Evolutionary conservation across 2,113 vertebrate genomes (phyloP), one percentile per base, ranked within the genome.

Genomic region (Podiceps cristatus): DNA sequence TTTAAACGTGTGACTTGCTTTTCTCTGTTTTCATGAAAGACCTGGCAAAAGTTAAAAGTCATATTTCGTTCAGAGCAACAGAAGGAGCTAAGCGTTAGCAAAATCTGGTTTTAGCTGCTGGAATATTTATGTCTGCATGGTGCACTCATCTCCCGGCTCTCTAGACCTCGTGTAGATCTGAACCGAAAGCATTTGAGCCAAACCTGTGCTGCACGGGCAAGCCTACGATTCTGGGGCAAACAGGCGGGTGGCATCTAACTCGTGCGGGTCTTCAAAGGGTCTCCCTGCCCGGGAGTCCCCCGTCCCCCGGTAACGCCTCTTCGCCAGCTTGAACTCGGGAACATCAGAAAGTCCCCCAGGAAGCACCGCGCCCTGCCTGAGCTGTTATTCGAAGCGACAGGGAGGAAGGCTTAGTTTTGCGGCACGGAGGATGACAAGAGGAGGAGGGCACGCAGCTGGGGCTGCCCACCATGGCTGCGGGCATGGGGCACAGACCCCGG

Each of bases 121-220:
- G 68, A 85, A 89, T 80, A 88, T 69, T 88, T 86, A 37, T 23
- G 22, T 33, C 50, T 69, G 60, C 50, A 27, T 1, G 3, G 50
- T 1, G 4, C 1, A 18, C 11, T 80, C 18, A 10, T n/a, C 67
- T 86, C 6, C 37, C 2, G 10, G 63, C 33, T 33, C 49, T 50
- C 47, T 53, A 52, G 71, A 33, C 37, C 62, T 73, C 14, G 7
- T 29, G 52, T 35, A 73, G 59, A 29, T 24, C 42, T 0, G 2
- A 80, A 56, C 40, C 0, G 0, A 79, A 53, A 72, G 49, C 47
- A 12, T 55, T 45, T 28, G 85, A 88, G 68, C 33, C 78, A 62
- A 88, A 73, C 19, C 40, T 5, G 7, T 0, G 2, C 49, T 0
- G 0, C 4, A 22, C 0, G 3, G 13, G 33, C 55, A 40, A n/a